A percentile compares a stretch with the other conserved stretches of the same genome.
phyloP scores from a whole-genome alignment of 2,888 invertebrate genomes.

The Mesochorus sp. region DNA sequence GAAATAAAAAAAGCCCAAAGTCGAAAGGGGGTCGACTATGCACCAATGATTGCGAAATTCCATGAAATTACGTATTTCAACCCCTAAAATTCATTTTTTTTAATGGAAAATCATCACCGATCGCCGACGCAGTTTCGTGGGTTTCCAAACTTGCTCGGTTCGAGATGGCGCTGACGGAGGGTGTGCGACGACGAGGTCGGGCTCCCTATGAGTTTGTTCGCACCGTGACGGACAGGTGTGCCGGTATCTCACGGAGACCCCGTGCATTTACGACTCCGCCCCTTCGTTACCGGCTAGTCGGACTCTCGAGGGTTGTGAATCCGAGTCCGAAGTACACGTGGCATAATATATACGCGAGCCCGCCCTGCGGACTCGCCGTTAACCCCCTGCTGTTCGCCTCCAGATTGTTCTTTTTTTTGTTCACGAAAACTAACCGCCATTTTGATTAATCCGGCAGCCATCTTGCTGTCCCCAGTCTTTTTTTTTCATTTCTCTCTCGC shows the following conservation, averaged over 20 bases:
- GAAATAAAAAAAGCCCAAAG: too few relatives aligned
- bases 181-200: conserved; percentile 27
- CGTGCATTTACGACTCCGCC: conserved; percentile 75
- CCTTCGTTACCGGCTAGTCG: conserved; percentile 77
- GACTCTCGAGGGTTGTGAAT: conserved; percentile 56
- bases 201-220: conserved; percentile 54
- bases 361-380: conserved; percentile 52
- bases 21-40: too few relatives aligned
- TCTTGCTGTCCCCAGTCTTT: conserved; percentile 29
- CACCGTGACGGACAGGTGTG: conserved; percentile 74
- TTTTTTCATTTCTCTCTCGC: background rate
- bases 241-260: conserved; percentile 55
- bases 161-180: conserved; percentile 50
- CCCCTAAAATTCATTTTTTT: too few relatives aligned
- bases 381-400: conserved; percentile 39
- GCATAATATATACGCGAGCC: conserved; percentile 32
- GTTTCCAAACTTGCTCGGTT: too few relatives aligned
- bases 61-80: too few relatives aligned
- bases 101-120: too few relatives aligned
- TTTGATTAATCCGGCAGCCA: conserved; percentile 49
- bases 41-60: too few relatives aligned
- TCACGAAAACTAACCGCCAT: conserved; percentile 52
- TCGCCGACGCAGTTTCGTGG: too few relatives aligned
- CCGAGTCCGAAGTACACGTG: conserved; percentile 34
- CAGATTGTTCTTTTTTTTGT: conserved; percentile 6